Base-by-base conservation (phyloP, 2,797 vertebrate species). In the Gadopsis bispinosus region DNA sequence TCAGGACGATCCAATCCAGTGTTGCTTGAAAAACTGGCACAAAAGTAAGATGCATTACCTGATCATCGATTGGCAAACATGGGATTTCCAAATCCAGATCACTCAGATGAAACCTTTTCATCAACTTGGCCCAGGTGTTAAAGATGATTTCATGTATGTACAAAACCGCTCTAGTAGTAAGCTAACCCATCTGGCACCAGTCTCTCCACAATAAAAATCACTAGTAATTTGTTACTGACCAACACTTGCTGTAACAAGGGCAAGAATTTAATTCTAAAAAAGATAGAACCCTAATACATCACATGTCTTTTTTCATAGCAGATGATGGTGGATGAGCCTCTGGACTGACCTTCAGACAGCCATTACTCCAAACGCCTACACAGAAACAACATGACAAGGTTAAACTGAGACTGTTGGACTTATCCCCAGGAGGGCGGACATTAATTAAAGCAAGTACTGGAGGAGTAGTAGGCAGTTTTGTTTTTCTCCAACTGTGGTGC, bases 381-480 rank as follows among this genome's bases (percentile, higher is more conserved):
- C 61, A 58, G 12, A 31, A 1, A 61, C 48, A 73, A 45, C 3
- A 53, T 33, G 54, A 55, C 53, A 72, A 11, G 35, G 74, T 56
- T 60, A 69, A 78, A 33, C 56, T 35, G 14, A 56, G 26, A 70
- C 31, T 16, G 29, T 22, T 50, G 56, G 51, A 74, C 19, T 43
- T 55, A 17, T 59, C 29, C 71, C 29, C 51, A 11, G 14, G 53
- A 66, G 41, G 45, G 10, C 0, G 1, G 2, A 50, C 20, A 60
- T 71, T 83, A 43, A 77, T 80, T 80, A 77, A 77, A 79, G 4
- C 37, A 35, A 58, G 39, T 20, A 13, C 60, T 58, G 60, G 33
- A n/a, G 56, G 19, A 65, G 51, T 7, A 54, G 7, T 16, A 4
- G 48, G 19, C 22, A 16, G 9, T 59, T 65, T 73, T 41, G 58